Base-by-base conservation (phyloP, 2,113 vertebrate genomes). In the Eretmodus cyanostictus region DNA sequence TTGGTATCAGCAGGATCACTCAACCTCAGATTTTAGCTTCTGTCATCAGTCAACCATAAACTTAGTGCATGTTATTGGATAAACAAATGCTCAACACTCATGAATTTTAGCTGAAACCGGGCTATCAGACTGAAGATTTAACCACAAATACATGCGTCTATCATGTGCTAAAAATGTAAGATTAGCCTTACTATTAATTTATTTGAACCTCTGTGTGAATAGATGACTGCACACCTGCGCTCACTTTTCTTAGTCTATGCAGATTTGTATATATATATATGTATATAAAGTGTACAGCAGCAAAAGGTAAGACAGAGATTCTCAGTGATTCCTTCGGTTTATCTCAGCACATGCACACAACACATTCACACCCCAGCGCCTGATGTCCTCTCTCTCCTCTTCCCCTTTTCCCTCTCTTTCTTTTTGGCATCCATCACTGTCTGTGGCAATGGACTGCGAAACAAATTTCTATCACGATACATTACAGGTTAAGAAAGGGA, bases 381-480 rank as follows among this genome's bases (percentile, higher is more conserved):
- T 51, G 45, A 17, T 45, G 29, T 81, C n/a, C 82, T 31, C 29
- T 34, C 36, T 83, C 86, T 82, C 85, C 27, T 57, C 66, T 63
- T 76, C 66, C 45, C 66, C 40, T 79, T 80, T 68, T 84, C 73
- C 81, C 71, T 89, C 81, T 86, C 53, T 86, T 91, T 92, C 89
- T 89, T 89, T 91, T 88, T 57, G 71, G 81, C 91, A 95, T 95
- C 93, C 90, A 94, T 95, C 95, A 95, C 91, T 94, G 94, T 95
- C 95, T 7, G 63, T 19, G n/a, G 81, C 92, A 94, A 94, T 95
- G 90, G 91, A 92, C 89, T 92, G 91, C 66, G 86, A 95, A 95
- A 95, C 92, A 94, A 87, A 94, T 96, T 95, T 92, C 92, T 94
- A 91, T 95, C 94, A 93, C 92, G 91, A 94, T 94, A 93, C 93